Percentiles rank a stretch among this genome's conserved stretches.
phyloP scores from a whole-genome alignment of 2,888 invertebrate genomes.

The Yponomeuta cagnagella region DNA sequence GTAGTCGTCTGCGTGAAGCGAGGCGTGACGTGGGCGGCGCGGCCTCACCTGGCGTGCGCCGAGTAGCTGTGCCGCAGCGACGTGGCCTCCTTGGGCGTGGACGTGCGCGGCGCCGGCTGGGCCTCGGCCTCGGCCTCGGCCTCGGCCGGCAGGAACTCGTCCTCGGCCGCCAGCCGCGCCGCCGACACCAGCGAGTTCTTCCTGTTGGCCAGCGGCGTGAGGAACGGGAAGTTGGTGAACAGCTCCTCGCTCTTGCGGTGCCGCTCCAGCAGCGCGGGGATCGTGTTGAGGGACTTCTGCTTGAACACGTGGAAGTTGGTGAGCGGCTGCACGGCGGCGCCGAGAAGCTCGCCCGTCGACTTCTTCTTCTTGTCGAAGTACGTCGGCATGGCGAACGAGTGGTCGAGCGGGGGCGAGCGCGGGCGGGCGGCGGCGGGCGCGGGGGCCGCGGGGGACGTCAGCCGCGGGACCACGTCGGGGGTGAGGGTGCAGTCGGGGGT shows the following conservation, averaged over 20 bases:
- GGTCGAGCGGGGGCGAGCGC: slow-evolving; percentile 36
- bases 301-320: slow-evolving; percentile 66
- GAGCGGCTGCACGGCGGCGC: slow-evolving; percentile 53
- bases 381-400: slow-evolving; percentile 62
- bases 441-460: slow-evolving; percentile 17
- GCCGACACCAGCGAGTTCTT: slow-evolving; percentile 61
- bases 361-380: slow-evolving; percentile 64
- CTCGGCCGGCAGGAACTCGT: slow-evolving; percentile 60
- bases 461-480: slow-evolving; percentile 16
- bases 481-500: slow-evolving; percentile 20
- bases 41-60: slow-evolving; percentile 5
- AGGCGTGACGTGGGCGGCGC: not conserved
- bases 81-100: slow-evolving; percentile 41
- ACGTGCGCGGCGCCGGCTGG: slow-evolving; percentile 28
- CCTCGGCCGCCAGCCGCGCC: slow-evolving; percentile 56
- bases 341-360: slow-evolving; percentile 44
- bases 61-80: not conserved
- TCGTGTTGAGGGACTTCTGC: slow-evolving; percentile 67
- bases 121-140: slow-evolving; percentile 52
- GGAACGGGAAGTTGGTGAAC: slow-evolving; percentile 73
- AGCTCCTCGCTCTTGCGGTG: slow-evolving; percentile 56
- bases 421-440: slow-evolving; percentile 19
- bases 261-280: slow-evolving; percentile 56
- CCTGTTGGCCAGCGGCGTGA: slow-evolving; percentile 75
- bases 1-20: not conserved